A percentile compares a stretch with the other conserved stretches of the same genome.
phyloP scores from a whole-genome alignment of 2,797 vertebrate species.

The Halcyon chelicuti region DNA sequence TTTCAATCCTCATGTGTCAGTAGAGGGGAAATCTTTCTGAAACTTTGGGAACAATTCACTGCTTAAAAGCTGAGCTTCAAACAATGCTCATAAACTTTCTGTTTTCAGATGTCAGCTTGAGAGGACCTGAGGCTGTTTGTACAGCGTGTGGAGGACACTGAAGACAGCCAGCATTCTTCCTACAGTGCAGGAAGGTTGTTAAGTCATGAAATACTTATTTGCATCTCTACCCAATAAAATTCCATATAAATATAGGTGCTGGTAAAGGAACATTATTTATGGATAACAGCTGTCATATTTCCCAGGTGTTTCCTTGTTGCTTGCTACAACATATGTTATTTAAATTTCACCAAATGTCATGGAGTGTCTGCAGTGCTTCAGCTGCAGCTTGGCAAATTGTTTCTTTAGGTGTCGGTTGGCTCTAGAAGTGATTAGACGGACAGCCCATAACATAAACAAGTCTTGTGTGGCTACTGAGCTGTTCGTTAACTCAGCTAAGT shows the following conservation, averaged over 20 bases:
- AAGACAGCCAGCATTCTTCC: background rate
- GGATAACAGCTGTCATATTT: constrained; percentile 46
- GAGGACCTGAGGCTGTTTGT: background rate
- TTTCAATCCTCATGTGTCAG: background rate
- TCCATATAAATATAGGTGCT: constrained; percentile 40
- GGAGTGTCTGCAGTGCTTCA: constrained; percentile 43
- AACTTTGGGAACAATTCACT: background rate
- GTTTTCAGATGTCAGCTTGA: background rate
- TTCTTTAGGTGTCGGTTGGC: constrained; percentile 53
- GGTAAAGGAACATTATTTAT: constrained; percentile 36
- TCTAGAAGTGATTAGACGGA: constrained; percentile 42
- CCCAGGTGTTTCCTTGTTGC: constrained; percentile 56
- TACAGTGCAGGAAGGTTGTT: background rate
- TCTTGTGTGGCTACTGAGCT: constrained; percentile 17
- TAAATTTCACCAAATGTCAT: constrained; percentile 61
- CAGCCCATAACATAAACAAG: constrained; percentile 53
- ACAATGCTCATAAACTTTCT: background rate
- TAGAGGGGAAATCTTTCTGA: background rate
- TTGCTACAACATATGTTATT: constrained; percentile 63
- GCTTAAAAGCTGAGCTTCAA: background rate
- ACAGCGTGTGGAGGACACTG: background rate
- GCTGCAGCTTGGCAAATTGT: constrained; percentile 44
- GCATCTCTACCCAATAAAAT: constrained; percentile 7
- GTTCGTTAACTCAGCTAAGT: constrained; percentile 20
- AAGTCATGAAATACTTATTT: background rate